phyloP scores from a whole-genome alignment of 2,797 vertebrate genomes.

The Pelobates cultripes region DNA sequence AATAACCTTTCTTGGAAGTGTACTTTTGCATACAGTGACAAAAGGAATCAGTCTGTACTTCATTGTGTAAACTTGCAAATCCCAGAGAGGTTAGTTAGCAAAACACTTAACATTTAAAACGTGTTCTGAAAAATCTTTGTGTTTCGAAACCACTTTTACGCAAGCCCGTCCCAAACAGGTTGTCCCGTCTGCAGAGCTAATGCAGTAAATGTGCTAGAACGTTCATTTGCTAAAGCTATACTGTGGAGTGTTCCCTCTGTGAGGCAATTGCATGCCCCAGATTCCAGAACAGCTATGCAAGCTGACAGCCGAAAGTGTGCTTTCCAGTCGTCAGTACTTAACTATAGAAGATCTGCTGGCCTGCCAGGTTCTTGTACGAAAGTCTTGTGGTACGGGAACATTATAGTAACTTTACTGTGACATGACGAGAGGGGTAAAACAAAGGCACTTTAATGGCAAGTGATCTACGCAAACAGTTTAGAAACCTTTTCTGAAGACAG shows the following conservation, averaged over 20 bases:
- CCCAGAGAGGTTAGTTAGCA: constrained; percentile 23
- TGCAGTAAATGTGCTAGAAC: constrained; percentile 56
- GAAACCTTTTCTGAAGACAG: background rate
- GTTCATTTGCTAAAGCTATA: constrained; percentile 59
- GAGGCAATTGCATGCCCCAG: constrained; percentile 67
- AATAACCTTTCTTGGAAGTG: constrained; percentile 62
- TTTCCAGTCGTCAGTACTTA: constrained; percentile 58
- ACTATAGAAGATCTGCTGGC: constrained; percentile 51
- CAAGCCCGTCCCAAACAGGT: fast-evolving
- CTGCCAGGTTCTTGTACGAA: constrained; percentile 56
- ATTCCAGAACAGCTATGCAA: constrained; percentile 72
- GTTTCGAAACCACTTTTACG: background rate
- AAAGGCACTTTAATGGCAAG: constrained; percentile 6
- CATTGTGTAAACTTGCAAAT: constrained; percentile 54
- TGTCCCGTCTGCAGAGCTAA: background rate
- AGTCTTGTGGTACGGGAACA: constrained; percentile 15
- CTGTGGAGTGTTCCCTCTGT: constrained; percentile 60
- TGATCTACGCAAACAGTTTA: background rate
- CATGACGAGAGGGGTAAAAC: constrained; percentile 8
- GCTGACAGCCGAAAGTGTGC: constrained; percentile 57
- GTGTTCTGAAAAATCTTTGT: too few species aligned
- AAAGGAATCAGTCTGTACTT: constrained; percentile 55
- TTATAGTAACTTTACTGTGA: constrained; percentile 52
- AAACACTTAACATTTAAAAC: constrained; percentile 26
- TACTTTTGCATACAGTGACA: constrained; percentile 60